Evolutionary conservation across 1,140 invertebrate species (phyloP).

Genomic region (Macrobrachium nipponense): DNA sequence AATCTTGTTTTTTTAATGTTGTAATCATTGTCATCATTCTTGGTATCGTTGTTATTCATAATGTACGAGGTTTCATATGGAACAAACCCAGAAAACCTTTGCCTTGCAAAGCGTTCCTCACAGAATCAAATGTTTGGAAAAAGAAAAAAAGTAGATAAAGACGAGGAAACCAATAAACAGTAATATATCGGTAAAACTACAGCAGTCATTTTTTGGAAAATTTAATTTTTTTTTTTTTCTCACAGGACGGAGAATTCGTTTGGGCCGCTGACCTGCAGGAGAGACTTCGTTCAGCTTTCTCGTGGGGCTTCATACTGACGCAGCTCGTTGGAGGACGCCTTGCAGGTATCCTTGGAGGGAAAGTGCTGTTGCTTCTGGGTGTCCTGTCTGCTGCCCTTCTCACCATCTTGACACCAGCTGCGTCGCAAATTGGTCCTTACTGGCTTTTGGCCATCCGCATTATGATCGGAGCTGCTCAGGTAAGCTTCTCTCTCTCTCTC

Average conservation of each 20-base stretch:
- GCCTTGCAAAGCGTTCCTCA: no score
- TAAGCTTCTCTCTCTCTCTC: constrained; percentile 3
- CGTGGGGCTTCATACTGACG: constrained; percentile 61
- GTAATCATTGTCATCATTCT: no score
- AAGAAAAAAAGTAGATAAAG: no score
- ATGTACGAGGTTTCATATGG: no score
- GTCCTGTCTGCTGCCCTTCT: constrained; percentile 46
- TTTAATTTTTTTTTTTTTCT: background rate
- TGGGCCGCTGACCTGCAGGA: constrained; percentile 57
- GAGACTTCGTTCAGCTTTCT: constrained; percentile 52
- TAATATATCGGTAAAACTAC: no score
- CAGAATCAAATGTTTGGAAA: no score
- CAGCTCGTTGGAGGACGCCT: constrained; percentile 56
- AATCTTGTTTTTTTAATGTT: no score
- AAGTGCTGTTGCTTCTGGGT: constrained; percentile 54
- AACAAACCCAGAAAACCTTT: no score
- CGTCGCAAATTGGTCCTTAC: constrained; percentile 53
- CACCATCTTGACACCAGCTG: constrained; percentile 47
- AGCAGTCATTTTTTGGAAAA: no score
- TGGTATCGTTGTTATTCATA: no score
- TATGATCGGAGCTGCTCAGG: constrained; percentile 59
- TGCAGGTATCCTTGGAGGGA: constrained; percentile 58
- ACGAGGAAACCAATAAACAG: no score
- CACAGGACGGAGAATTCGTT: constrained; percentile 57
- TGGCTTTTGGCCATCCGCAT: constrained; percentile 59